A percentile compares a stretch with the other conserved stretches of the same genome.
Evolutionary conservation across 2,797 vertebrate species (phyloP).

Genomic region (Huso huso): DNA sequence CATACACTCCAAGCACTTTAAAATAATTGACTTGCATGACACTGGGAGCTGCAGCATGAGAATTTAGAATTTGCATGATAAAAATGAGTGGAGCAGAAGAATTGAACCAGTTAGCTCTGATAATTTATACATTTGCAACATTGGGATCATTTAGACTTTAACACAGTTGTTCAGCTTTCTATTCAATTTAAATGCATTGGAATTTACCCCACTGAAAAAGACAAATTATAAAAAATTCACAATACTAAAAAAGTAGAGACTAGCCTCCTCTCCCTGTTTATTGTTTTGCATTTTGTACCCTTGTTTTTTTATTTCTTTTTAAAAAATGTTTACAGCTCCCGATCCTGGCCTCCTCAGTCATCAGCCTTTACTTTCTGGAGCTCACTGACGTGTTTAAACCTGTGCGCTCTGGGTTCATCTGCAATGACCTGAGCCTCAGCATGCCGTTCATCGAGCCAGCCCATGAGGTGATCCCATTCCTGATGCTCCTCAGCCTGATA

Average conservation of each 20-base stretch:
- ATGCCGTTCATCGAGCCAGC: slow-evolving; percentile 89
- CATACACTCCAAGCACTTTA: slow-evolving; percentile 15
- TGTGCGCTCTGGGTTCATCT: slow-evolving; percentile 85
- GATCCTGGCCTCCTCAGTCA: slow-evolving; percentile 87
- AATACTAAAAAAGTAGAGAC: too few relatives aligned
- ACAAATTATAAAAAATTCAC: too few relatives aligned
- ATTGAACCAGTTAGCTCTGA: too few relatives aligned
- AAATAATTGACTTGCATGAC: slow-evolving; percentile 20
- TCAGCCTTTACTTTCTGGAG: slow-evolving; percentile 93
- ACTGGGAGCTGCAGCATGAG: slow-evolving; percentile 5
- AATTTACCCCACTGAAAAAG: too few relatives aligned
- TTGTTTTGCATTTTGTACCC: too few relatives aligned
- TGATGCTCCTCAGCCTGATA: slow-evolving; percentile 90
- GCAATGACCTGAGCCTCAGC: slow-evolving; percentile 91
- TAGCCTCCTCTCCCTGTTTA: too few relatives aligned
- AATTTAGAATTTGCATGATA: slow-evolving; percentile 17
- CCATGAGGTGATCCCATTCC: slow-evolving; percentile 85
- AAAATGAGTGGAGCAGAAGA: neutral
- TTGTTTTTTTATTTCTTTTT: slow-evolving; percentile 13
- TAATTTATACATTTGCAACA: too few relatives aligned
- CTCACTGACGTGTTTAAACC: slow-evolving; percentile 95
- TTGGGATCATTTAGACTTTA: too few relatives aligned
- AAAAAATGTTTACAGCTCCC: slow-evolving; percentile 65
- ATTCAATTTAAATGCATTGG: too few relatives aligned
- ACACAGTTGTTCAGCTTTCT: too few relatives aligned